Evolutionary conservation across 1,140 invertebrate genomes (phyloP).

Genomic region (Proctacanthus coquilletti): DNA sequence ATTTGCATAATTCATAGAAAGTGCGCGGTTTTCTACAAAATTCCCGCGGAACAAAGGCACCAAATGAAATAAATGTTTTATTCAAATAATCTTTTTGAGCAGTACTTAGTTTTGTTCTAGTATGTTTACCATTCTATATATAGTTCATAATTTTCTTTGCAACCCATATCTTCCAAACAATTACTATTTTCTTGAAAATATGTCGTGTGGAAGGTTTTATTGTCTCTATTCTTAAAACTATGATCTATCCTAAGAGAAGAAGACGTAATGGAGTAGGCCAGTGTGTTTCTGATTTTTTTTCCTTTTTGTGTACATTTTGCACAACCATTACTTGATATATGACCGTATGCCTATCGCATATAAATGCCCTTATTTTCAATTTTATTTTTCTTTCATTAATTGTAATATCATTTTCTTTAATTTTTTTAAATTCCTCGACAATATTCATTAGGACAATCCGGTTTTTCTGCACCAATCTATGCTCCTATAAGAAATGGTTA

Average conservation of each 20-base stretch:
- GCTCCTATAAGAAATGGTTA: neutral
- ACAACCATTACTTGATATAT: too few species aligned
- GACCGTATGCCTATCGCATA: too few species aligned
- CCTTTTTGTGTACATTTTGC: constrained; percentile 1
- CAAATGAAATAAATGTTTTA: too few species aligned
- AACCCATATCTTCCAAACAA: too few species aligned
- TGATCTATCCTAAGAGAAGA: too few species aligned
- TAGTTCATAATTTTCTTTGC: neutral
- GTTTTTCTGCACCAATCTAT: constrained; percentile 1
- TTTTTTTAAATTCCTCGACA: neutral
- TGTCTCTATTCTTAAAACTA: too few species aligned
- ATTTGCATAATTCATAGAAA: too few species aligned
- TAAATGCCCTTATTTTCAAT: constrained; percentile 1
- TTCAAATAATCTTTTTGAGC: too few species aligned
- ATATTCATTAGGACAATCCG: neutral
- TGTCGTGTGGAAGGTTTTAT: too few species aligned
- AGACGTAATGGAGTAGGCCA: too few species aligned
- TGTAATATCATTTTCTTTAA: neutral
- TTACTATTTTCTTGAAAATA: too few species aligned
- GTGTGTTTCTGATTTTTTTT: constrained; percentile 1
- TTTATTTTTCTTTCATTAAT: neutral
- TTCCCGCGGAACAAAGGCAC: neutral
- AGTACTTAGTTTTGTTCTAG: neutral
- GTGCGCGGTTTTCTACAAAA: neutral
- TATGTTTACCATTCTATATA: neutral